Percentiles rank a stretch among this genome's conserved stretches.
phyloP scores from a whole-genome alignment of 2,797 vertebrate species.

The Muraenolepis orangiensis region DNA sequence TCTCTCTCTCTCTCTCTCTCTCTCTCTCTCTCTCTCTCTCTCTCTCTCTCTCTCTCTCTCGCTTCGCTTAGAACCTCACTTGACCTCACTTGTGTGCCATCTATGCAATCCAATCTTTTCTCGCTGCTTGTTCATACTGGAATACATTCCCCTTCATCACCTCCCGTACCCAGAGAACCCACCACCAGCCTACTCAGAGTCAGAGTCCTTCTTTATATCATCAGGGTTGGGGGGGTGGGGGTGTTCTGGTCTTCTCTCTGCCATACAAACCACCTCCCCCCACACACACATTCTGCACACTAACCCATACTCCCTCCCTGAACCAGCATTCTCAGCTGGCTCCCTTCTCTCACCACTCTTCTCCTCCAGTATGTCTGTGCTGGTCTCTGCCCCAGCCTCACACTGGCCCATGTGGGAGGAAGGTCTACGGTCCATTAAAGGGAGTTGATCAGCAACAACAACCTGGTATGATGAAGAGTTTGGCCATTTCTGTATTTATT shows the following conservation, averaged over 20 bases:
- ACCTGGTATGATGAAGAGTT: neutral
- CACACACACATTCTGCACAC: neutral
- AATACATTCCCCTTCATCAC: neutral
- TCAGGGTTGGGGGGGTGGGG: too few species aligned
- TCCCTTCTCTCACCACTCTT: neutral
- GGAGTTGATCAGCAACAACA: neutral
- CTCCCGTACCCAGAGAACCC: neutral
- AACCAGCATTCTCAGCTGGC: neutral
- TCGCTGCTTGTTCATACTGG: neutral
- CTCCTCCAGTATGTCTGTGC: neutral
- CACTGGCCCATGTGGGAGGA: neutral
- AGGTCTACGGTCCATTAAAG: neutral
- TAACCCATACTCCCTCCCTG: neutral
- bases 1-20: neutral
- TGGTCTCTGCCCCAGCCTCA: neutral
- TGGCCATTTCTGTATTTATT: neutral
- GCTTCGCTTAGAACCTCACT: too few species aligned
- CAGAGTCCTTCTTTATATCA: neutral
- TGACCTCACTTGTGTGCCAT: neutral
- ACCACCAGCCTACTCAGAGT: neutral
- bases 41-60: too few species aligned
- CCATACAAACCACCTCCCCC: neutral
- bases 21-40: too few species aligned
- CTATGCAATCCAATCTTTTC: neutral
- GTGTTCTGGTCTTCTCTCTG: neutral